Base-by-base conservation (phyloP, 2,113 vertebrate genomes). In the Oncorhynchus masou region DNA sequence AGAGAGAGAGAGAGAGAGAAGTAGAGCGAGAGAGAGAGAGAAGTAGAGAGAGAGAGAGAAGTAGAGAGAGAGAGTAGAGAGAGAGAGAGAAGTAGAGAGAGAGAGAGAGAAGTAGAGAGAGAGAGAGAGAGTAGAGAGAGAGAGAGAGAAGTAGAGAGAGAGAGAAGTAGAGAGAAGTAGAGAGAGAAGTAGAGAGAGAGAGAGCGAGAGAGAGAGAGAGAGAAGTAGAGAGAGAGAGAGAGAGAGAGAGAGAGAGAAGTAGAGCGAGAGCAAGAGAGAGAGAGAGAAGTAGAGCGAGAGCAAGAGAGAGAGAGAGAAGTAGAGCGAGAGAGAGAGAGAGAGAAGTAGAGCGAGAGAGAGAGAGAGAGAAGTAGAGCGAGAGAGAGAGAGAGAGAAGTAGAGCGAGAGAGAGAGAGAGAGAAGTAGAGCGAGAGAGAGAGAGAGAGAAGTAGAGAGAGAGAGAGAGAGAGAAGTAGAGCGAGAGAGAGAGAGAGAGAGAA, bases 51-150 rank as follows among this genome's bases (percentile, higher is more conserved):
- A 7, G 9, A n/a, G 16, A 27, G 24, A 11, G 29, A 11, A 9
- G n/a, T n/a, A n/a, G n/a, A n/a, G n/a, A n/a, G n/a, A n/a, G n/a
- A n/a, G n/a, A n/a, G n/a, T n/a, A n/a, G n/a, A n/a, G n/a, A n/a
- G n/a, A n/a, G 27, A 27, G 34, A 39, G 34, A 39, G 34, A 39
- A 7, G 34, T 24, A 59, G 88, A 7, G 83, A 19, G 24, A 7
- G 9, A n/a, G 16, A 27, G 24, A 11, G 29, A 11, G 34, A 39
- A 7, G 34, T 24, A 59, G 88, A 7, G 83, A 19, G 24, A 7
- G 9, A n/a, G 16, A 27, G 24, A 11, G 29, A 11, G n/a, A n/a
- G n/a, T n/a, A n/a, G n/a, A n/a, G n/a, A n/a, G n/a, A n/a, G n/a
- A n/a, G 27, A 27, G 34, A 39, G 34, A 39, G 34, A 39, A 7